Evolutionary conservation across 2,113 vertebrate genomes (phyloP), one percentile per base, ranked within the genome.

Genomic region (Nettapus auritus): DNA sequence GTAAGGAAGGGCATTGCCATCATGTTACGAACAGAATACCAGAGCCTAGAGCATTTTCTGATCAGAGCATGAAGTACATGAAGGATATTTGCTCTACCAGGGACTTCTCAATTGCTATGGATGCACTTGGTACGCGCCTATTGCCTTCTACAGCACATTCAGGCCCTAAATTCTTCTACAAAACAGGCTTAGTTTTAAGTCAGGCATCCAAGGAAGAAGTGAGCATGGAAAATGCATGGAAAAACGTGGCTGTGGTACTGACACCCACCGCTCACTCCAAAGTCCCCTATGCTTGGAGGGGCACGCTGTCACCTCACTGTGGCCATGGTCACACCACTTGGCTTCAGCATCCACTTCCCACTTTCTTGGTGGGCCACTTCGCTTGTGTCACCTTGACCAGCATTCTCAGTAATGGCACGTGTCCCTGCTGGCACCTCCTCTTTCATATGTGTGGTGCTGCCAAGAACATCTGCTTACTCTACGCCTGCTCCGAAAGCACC

Each of bases 381-480:
- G n/a, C n/a, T 48, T 70, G 70, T 74, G 48, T 8, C 2, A 1
- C 40, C 21, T n/a, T n/a, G n/a, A 48, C 38, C 42, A n/a, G 75
- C 50, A 16, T 59, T 82, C 69, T 25, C 7, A 33, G 73, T 36
- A n/a, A 10, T 0, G 3, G 55, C 38, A 40, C 6, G 3, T 13
- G 57, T 38, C 84, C 68, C 60, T 26, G 74, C 46, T 87, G 77
- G 46, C 73, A 86, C 56, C 81, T 96, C 75, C 56, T 62, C 74
- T 82, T 42, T 85, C 40, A 71, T 5, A 29, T 0, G 0, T 2
- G 5, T 26, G 34, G 34, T 0, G 0, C 52, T 85, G 91, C 82
- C 78, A 89, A 75, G 87, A 85, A 55, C 36, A 81, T 75, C 8
- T 50, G 86, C 62, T 59, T 16, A 59, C 44, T 81, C 64, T 48